phyloP scores from a whole-genome alignment of 37 sponge, comb jelly and placozoan species.

The Haliclona indistincta region DNA sequence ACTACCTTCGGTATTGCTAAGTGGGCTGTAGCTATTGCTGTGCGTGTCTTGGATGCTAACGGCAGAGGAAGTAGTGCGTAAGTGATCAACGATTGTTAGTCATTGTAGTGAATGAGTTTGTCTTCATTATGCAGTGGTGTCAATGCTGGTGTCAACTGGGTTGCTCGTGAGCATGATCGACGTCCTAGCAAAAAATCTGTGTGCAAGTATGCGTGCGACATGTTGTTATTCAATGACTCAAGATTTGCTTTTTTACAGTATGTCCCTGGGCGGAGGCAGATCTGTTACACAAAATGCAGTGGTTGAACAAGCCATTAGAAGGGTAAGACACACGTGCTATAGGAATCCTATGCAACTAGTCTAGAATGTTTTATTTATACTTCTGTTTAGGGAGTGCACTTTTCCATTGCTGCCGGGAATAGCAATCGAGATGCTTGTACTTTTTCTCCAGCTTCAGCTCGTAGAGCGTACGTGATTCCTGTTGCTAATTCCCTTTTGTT shows the following conservation, averaged over 20 bases:
- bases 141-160: conserved; percentile 49
- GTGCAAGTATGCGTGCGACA: conserved; percentile 23
- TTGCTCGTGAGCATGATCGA: conserved; percentile 11
- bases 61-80: conserved; percentile 22
- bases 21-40: conserved; percentile 34
- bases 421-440: conserved; percentile 46
- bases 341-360: too few species aligned
- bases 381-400: conserved; percentile 43
- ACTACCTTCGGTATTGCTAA: conserved; percentile 26
- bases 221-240: not conserved
- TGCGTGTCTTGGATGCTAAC: conserved; percentile 11
- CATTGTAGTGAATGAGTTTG: too few species aligned
- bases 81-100: too few species aligned
- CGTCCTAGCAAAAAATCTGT: conserved; percentile 39
- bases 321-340: too few species aligned
- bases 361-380: not conserved
- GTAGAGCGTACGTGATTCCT: too few species aligned
- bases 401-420: conserved; percentile 66
- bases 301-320: conserved; percentile 46
- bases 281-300: conserved; percentile 51
- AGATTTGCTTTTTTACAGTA: conserved; percentile 27
- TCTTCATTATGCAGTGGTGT: too few species aligned
- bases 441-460: conserved; percentile 58
- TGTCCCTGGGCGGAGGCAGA: conserved; percentile 81
- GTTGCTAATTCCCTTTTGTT: too few species aligned